Percentiles rank a stretch among this genome's conserved stretches.
Evolutionary conservation across 2,797 vertebrate genomes (phyloP).

Genomic region (Diplodus sargus): DNA sequence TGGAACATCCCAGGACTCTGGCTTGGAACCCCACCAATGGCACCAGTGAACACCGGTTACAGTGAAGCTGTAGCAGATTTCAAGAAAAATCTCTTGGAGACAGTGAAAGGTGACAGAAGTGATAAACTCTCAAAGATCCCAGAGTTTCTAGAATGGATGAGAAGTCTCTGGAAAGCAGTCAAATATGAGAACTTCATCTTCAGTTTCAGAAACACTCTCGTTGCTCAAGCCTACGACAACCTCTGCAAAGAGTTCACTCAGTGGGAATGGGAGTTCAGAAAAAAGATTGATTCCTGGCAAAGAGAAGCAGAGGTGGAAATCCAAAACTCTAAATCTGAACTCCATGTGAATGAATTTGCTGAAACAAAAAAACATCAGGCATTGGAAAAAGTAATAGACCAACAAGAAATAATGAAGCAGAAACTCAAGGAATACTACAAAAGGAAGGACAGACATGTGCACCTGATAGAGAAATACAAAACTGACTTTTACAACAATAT

Average conservation of each 20-base stretch:
- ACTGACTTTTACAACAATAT: constrained; percentile 58
- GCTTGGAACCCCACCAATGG: constrained; percentile 87
- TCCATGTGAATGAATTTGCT: not conserved
- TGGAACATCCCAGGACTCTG: constrained; percentile 87
- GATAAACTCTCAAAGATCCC: constrained; percentile 65
- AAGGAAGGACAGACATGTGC: constrained; percentile 33
- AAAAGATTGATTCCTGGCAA: constrained; percentile 57
- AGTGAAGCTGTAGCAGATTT: constrained; percentile 79
- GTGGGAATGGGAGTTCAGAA: constrained; percentile 78
- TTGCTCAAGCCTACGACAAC: constrained; percentile 75
- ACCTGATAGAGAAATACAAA: constrained; percentile 75
- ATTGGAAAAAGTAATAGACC: not conserved
- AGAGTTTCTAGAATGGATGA: constrained; percentile 80
- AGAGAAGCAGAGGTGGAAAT: constrained; percentile 56
- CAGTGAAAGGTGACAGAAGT: constrained; percentile 53
- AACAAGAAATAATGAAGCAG: constrained; percentile 5
- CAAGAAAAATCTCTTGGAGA: constrained; percentile 78
- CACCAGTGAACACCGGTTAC: constrained; percentile 84
- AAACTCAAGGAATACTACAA: constrained; percentile 63
- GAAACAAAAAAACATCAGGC: constrained; percentile 11
- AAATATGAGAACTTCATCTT: constrained; percentile 82
- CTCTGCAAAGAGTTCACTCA: constrained; percentile 65
- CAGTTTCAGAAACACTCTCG: constrained; percentile 80
- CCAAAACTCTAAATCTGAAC: constrained; percentile 36
- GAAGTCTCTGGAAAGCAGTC: constrained; percentile 80